Conservation (phyloP, 2,888 invertebrate species). For the Tachina lurida region DNA sequence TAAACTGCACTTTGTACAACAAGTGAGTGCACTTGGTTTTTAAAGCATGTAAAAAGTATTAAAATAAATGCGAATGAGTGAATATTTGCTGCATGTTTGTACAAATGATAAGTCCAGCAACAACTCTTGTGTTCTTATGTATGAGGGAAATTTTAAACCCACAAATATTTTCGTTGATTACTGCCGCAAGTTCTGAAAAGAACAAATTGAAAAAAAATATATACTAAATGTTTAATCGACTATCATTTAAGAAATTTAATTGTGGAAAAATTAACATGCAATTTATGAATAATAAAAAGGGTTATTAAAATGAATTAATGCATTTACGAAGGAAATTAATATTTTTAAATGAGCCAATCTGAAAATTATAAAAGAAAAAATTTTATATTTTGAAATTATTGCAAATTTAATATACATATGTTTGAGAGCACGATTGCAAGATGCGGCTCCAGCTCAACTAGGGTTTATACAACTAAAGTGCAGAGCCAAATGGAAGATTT, state of each 20-base stretch:
- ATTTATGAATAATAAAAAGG: constrained; percentile 36
- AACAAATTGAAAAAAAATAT: constrained; percentile 23
- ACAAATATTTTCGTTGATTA: background rate
- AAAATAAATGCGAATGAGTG: constrained; percentile 14
- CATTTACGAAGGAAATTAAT: background rate
- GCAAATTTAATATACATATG: too few species aligned
- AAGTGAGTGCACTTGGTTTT: constrained; percentile 33
- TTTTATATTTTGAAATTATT: too few species aligned
- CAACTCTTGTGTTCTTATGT: background rate
- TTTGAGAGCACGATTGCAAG: too few species aligned
- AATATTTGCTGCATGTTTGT: constrained; percentile 20
- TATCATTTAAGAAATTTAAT: constrained; percentile 13
- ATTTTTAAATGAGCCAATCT: background rate
- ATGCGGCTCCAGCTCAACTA: too few species aligned
- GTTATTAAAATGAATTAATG: background rate
- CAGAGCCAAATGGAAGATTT: too few species aligned
- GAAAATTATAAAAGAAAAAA: background rate
- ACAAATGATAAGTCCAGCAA: constrained; percentile 27
- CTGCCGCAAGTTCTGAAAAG: constrained; percentile 36
- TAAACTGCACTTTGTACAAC: constrained; percentile 40
- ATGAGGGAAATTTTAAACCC: background rate
- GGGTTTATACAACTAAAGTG: too few species aligned
- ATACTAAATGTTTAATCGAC: constrained; percentile 38
- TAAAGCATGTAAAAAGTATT: constrained; percentile 36
- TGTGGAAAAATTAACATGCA: background rate